phyloP scores from a whole-genome alignment of 2,888 invertebrate genomes.

The Neoaliturus tenellus region DNA sequence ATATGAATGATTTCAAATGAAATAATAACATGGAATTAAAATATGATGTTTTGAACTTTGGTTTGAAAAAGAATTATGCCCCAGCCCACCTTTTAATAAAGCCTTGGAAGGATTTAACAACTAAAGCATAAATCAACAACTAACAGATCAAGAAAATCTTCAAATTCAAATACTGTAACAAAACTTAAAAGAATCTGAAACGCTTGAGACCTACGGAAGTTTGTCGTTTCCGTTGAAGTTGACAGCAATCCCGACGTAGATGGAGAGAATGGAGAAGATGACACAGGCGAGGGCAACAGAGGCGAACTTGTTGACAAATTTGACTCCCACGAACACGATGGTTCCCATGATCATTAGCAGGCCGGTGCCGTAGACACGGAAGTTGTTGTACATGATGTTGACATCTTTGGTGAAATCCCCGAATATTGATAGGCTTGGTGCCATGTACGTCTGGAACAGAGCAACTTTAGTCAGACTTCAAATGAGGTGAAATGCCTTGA shows the following conservation, averaged over 20 bases:
- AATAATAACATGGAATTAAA: too few relatives aligned
- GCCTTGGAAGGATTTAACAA: too few relatives aligned
- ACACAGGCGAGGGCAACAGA: constrained; percentile 98
- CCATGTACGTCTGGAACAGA: constrained; percentile 89
- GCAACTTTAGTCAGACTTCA: too few relatives aligned
- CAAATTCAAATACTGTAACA: too few relatives aligned
- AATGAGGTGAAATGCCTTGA: too few relatives aligned
- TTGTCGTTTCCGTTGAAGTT: constrained; percentile 94
- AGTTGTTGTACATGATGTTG: constrained; percentile 97
- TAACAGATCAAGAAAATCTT: too few relatives aligned
- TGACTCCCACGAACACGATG: constrained; percentile 97
- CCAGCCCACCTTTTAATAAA: too few relatives aligned
- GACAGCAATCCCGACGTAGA: constrained; percentile 96
- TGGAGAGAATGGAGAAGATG: constrained; percentile 95
- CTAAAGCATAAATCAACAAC: too few relatives aligned
- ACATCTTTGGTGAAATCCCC: constrained; percentile 92
- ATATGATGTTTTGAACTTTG: too few relatives aligned
- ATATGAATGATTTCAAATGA: too few relatives aligned
- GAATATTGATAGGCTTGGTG: constrained; percentile 92
- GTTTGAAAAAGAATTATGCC: too few relatives aligned
- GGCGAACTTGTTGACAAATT: constrained; percentile 99
- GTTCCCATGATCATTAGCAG: constrained; percentile 92
- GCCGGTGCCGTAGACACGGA: constrained; percentile 96
- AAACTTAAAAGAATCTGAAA: too few relatives aligned
- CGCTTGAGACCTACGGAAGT: constrained; percentile 89